Evolutionary conservation across 2,113 vertebrate genomes (phyloP).

Genomic region (Noctilio leporinus): DNA sequence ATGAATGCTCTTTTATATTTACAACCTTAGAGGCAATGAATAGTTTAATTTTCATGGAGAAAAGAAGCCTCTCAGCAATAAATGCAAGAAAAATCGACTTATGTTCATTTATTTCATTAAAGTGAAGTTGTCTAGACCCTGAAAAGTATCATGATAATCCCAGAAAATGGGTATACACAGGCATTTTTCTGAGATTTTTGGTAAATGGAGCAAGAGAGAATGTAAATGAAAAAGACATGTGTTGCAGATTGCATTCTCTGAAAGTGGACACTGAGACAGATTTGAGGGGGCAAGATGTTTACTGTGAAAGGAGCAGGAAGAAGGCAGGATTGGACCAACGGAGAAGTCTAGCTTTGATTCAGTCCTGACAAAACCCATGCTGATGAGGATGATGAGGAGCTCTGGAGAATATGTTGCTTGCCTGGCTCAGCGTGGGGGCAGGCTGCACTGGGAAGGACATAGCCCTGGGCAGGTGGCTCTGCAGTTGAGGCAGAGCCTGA

Average conservation of each 20-base stretch:
- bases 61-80: neutral
- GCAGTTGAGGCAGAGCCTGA: neutral
- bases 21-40: neutral
- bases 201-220: conserved; percentile 17
- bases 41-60: conserved; percentile 24
- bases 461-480: neutral
- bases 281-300: neutral
- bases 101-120: neutral
- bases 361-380: neutral
- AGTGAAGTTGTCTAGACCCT: neutral
- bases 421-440: neutral
- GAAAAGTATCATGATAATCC: neutral
- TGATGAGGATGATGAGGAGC: neutral
- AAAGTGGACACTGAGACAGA: neutral
- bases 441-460: neutral
- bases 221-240: neutral
- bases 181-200: neutral
- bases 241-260: neutral
- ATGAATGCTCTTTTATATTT: neutral
- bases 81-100: neutral
- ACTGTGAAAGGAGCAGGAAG: neutral
- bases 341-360: neutral
- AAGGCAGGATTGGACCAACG: neutral
- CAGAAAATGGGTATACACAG: neutral
- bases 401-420: neutral